These are phyloP conservation scores for Drosophila merina DNA, from an alignment of 2,888 invertebrate species.

Conservation along the genomic window DNA sequence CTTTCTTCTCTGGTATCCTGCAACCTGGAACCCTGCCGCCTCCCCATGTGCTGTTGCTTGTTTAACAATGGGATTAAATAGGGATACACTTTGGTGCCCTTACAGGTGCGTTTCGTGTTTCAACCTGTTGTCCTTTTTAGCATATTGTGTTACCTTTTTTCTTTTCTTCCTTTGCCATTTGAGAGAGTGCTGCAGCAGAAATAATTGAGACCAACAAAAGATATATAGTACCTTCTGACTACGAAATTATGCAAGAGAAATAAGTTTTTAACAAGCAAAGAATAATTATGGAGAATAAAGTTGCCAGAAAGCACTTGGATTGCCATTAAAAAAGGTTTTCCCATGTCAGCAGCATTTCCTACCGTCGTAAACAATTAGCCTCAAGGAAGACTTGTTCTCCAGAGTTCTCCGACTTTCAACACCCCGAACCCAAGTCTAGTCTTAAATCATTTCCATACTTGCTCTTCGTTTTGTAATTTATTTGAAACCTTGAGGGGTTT, in stretches of 20 bases:
- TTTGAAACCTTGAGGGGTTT: conserved; percentile 1
- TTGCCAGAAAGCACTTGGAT: not conserved
- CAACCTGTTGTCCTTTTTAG: conserved; percentile 52
- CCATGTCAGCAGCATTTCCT: conserved; percentile 20
- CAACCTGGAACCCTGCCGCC: not conserved
- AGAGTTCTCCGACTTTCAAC: conserved; percentile 25
- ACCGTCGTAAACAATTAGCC: conserved; percentile 27
- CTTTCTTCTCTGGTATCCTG: not conserved
- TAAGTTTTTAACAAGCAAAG: conserved; percentile 2
- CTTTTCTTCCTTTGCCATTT: conserved; percentile 47
- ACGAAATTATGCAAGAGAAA: conserved; percentile 20
- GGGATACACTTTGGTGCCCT: conserved; percentile 17
- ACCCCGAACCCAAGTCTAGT: not conserved
- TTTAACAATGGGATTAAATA: conserved; percentile 46
- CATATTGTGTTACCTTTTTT: conserved; percentile 65
- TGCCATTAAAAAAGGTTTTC: conserved; percentile 8
- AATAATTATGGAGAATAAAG: conserved; percentile 13
- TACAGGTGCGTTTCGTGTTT: conserved; percentile 60
- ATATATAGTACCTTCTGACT: not conserved
- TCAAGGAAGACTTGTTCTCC: conserved; percentile 10
- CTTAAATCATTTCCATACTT: conserved; percentile 13
- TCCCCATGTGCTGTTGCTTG: conserved; percentile 5
- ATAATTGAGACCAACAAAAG: conserved; percentile 17
- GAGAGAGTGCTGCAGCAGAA: conserved; percentile 6
- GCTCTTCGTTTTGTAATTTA: not conserved